Conservation (phyloP, 2,113 vertebrate species). For the Aspidoscelis tigris region DNA sequence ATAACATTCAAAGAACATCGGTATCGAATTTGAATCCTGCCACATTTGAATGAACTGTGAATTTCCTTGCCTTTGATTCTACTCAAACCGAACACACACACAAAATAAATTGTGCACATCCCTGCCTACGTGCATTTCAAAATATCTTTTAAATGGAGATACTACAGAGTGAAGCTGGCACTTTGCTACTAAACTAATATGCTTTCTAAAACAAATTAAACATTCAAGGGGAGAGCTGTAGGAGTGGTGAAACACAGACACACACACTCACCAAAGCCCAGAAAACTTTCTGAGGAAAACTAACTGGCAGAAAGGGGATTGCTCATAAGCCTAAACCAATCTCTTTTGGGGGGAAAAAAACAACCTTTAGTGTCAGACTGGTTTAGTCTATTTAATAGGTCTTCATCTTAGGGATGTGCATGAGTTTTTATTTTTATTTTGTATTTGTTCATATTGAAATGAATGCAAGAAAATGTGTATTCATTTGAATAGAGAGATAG, state of each 20-base stretch:
- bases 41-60: too few relatives aligned
- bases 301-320: too few relatives aligned
- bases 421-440: too few relatives aligned
- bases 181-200: background rate
- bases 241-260: background rate
- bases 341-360: conserved; percentile 23
- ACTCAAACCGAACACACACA: too few relatives aligned
- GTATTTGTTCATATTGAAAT: too few relatives aligned
- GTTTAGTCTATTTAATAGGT: conserved; percentile 63
- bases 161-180: background rate
- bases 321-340: background rate
- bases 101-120: too few relatives aligned
- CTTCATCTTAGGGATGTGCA: background rate
- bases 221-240: background rate
- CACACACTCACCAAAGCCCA: background rate
- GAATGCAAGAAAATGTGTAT: too few relatives aligned
- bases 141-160: background rate
- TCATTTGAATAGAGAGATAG: too few relatives aligned
- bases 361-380: conserved; percentile 28
- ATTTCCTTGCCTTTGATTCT: too few relatives aligned
- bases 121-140: background rate
- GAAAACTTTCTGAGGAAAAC: background rate
- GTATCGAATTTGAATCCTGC: too few relatives aligned
- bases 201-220: background rate
- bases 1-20: too few relatives aligned